A percentile compares a stretch with the other conserved stretches of the same genome.
Conservation (phyloP, 2,113 vertebrate species). For the Shinisaurus crocodilurus region DNA sequence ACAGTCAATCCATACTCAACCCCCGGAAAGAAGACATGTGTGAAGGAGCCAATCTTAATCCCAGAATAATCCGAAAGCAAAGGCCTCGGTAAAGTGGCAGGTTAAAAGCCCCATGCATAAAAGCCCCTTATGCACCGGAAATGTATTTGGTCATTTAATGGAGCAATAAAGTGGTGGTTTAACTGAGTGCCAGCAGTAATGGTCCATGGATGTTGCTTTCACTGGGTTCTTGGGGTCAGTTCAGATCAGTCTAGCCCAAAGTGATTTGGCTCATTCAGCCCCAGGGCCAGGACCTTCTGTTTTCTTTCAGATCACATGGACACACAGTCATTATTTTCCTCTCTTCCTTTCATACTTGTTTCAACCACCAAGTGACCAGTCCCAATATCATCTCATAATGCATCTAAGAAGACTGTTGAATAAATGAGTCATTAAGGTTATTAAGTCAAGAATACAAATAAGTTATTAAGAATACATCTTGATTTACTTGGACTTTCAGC, state of each 20-base stretch:
- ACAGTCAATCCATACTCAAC: too few species aligned
- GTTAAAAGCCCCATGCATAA: too few species aligned
- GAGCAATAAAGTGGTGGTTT: neutral
- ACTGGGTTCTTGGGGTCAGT: neutral
- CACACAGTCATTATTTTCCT: neutral
- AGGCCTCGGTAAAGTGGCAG: too few species aligned
- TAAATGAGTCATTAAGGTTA: neutral
- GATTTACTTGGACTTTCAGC: neutral
- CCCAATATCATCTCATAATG: neutral
- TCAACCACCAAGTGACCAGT: neutral
- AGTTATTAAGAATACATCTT: too few species aligned
- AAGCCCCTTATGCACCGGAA: too few species aligned
- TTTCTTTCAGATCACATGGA: neutral
- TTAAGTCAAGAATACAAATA: too few species aligned
- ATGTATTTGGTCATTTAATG: neutral
- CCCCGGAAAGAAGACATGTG: too few species aligned
- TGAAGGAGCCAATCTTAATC: too few species aligned
- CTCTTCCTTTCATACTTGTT: neutral
- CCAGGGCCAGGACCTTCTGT: neutral
- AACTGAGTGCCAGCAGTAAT: neutral
- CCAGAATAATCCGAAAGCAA: too few species aligned
- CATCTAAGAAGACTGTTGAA: neutral
- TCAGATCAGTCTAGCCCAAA: neutral
- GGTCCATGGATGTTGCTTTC: too few species aligned
- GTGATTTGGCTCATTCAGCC: neutral